Evolutionary conservation across 2,888 invertebrate genomes (phyloP).

Genomic region (Subacronicta megacephala): DNA sequence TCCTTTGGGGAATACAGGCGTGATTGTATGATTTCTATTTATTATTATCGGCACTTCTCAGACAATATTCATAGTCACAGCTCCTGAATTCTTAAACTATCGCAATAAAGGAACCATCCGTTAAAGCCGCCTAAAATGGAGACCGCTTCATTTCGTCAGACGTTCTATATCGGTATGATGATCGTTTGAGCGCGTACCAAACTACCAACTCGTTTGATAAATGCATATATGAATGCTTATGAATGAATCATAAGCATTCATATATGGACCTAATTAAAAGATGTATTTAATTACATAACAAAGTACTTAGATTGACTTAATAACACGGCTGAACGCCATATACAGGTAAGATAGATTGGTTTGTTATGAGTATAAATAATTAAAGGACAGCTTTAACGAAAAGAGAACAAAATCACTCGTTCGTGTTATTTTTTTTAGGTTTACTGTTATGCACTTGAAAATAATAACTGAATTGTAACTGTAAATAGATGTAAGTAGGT

Average conservation of each 20-base stretch:
- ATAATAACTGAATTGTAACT: constrained; percentile 6
- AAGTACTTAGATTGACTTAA: background rate
- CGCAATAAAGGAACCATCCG: constrained; percentile 27
- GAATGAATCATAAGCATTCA: constrained; percentile 31
- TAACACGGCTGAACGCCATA: background rate
- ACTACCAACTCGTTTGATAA: constrained; percentile 15
- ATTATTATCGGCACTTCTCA: no score
- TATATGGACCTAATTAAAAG: constrained; percentile 6
- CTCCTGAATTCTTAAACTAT: no score
- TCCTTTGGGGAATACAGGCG: no score
- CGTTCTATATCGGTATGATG: constrained; percentile 43
- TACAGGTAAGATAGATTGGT: background rate
- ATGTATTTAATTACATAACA: constrained; percentile 10
- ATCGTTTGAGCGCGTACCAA: constrained; percentile 39
- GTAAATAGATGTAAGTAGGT: constrained; percentile 21
- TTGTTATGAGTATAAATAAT: background rate
- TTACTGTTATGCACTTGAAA: constrained; percentile 11
- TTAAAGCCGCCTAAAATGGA: constrained; percentile 38
- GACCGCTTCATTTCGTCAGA: constrained; percentile 50
- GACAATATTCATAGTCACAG: no score
- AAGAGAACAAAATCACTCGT: background rate
- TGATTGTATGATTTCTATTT: no score
- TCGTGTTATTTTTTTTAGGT: background rate
- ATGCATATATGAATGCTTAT: constrained; percentile 25
- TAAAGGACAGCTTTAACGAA: background rate